Evolutionary conservation across 2,888 invertebrate species (phyloP).

Genomic region (Campopleginae sp.): DNA sequence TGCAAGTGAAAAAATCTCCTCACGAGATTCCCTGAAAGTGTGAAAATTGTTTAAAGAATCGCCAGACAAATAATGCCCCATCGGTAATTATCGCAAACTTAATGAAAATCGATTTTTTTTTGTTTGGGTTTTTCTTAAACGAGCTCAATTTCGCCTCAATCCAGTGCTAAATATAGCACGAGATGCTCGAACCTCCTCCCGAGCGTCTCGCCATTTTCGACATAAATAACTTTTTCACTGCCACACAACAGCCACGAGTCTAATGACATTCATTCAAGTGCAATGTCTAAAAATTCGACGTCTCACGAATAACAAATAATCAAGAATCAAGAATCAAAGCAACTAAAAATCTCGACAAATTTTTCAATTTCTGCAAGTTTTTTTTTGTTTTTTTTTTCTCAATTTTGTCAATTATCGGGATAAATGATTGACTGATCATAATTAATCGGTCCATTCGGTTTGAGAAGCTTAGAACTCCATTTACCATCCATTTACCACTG

Average conservation of each 20-base stretch:
- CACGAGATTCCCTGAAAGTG: not conserved
- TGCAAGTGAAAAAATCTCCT: not conserved
- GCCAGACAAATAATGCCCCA: not conserved
- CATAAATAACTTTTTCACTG: conserved; percentile 57
- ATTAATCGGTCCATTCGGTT: not conserved
- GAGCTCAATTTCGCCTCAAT: not conserved
- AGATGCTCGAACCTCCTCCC: conserved; percentile 31
- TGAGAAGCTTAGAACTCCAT: not conserved
- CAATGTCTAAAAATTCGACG: not conserved
- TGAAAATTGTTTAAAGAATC: not conserved
- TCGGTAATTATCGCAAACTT: not conserved
- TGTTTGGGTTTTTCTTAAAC: not conserved
- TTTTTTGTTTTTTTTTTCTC: not conserved
- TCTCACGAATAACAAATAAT: not conserved
- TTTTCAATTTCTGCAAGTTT: no score
- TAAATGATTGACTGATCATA: not conserved
- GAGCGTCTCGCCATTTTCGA: conserved; percentile 34
- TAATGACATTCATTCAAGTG: conserved; percentile 42
- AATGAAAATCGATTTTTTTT: conserved; percentile 10
- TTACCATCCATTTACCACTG: not conserved
- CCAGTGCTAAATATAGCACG: conserved; percentile 25
- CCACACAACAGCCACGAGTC: conserved; percentile 10
- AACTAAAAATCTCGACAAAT: not conserved
- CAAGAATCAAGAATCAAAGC: not conserved
- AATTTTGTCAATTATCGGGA: not conserved